Evolutionary conservation across 2,888 invertebrate species (phyloP).

Genomic region (Scaptomyza reducta): DNA sequence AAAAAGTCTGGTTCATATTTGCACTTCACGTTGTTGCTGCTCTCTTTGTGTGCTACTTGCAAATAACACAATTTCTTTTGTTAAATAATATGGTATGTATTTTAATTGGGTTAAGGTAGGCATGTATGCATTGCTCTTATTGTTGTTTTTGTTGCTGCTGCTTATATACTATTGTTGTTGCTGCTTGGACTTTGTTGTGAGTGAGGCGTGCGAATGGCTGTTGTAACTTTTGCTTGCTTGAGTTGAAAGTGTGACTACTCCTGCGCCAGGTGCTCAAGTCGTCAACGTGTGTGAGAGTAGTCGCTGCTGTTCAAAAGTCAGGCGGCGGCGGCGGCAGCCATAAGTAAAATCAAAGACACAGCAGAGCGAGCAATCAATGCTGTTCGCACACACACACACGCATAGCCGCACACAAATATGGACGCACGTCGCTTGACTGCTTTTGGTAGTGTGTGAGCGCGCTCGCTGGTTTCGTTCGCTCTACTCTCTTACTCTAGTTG

Average conservation of each 20-base stretch:
- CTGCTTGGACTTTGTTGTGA: conserved; percentile 28
- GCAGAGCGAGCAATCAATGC: conserved; percentile 64
- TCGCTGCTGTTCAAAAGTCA: conserved; percentile 62
- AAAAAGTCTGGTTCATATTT: conserved; percentile 65
- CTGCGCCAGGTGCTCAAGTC: conserved; percentile 72
- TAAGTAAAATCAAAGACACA: conserved; percentile 71
- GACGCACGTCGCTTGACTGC: conserved; percentile 70
- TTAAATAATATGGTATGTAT: conserved; percentile 77
- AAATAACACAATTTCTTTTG: conserved; percentile 79
- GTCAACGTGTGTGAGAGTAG: conserved; percentile 42
- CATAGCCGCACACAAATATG: conserved; percentile 44
- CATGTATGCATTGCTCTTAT: conserved; percentile 59
- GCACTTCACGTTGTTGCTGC: conserved; percentile 51
- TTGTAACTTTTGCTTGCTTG: conserved; percentile 43
- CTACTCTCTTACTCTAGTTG: conserved; percentile 42
- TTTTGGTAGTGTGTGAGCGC: conserved; percentile 55
- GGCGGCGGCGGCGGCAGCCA: conserved; percentile 60
- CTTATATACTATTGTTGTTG: conserved; percentile 13
- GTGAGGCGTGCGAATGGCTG: conserved; percentile 35
- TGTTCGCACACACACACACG: conserved; percentile 34
- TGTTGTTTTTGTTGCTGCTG: conserved; percentile 16
- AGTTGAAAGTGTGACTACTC: conserved; percentile 72
- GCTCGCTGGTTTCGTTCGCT: conserved; percentile 50
- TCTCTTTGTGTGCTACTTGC: conserved; percentile 62
- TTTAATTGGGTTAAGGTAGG: conserved; percentile 83